A percentile compares a stretch with the other conserved stretches of the same genome.
Conservation (phyloP, 1,140 invertebrate genomes). For the Ostrea edulis region DNA sequence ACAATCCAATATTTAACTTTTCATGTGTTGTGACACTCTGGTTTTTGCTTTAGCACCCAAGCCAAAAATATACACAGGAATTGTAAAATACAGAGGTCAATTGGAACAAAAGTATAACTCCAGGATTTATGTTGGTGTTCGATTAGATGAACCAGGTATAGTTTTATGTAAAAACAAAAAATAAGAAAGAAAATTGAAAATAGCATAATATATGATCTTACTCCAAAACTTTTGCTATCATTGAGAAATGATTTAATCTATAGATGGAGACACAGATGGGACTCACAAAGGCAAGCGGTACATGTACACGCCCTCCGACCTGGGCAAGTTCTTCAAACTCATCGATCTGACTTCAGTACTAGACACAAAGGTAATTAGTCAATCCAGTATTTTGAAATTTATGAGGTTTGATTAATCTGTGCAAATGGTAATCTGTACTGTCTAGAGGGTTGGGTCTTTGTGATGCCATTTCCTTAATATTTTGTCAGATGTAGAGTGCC, state of each 20-base stretch:
- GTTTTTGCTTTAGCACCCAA: slow-evolving; percentile 62
- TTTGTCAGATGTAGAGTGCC: no score
- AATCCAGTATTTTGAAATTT: slow-evolving; percentile 21
- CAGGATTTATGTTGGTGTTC: slow-evolving; percentile 65
- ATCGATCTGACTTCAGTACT: slow-evolving; percentile 68
- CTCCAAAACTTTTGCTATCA: not conserved
- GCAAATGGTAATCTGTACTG: not conserved
- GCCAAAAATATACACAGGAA: slow-evolving; percentile 69
- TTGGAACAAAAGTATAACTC: slow-evolving; percentile 67
- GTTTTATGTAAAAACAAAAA: not conserved
- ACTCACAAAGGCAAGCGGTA: slow-evolving; percentile 70
- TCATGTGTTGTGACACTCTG: not conserved
- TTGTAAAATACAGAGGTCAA: slow-evolving; percentile 71
- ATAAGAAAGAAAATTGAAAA: not conserved
- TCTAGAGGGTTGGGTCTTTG: no score
- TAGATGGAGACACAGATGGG: slow-evolving; percentile 73
- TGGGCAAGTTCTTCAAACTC: slow-evolving; percentile 72
- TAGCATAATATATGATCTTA: no score
- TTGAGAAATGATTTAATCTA: not conserved
- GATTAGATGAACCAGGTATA: slow-evolving; percentile 65
- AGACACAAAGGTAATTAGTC: slow-evolving; percentile 66
- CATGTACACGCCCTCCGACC: slow-evolving; percentile 71
- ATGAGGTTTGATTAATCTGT: not conserved
- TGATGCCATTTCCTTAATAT: no score
- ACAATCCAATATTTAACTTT: not conserved